Evolutionary conservation across 2,113 vertebrate genomes (phyloP), one percentile per base, ranked within the genome.

Genomic region (Edolisoma coerulescens): DNA sequence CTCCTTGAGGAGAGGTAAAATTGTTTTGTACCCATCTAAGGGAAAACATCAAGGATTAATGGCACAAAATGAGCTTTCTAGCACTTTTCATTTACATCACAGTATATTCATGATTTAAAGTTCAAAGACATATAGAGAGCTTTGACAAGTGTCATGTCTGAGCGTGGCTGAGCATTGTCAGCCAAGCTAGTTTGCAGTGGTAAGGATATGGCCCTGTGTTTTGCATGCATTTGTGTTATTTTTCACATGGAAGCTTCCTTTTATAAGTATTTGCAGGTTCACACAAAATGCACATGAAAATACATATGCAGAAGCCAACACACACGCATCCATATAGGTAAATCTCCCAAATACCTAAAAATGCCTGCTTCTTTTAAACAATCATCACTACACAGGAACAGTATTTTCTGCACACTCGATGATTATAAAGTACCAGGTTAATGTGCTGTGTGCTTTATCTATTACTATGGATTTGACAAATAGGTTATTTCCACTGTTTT

Each of bases 111-210:
- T 3, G 5, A 84, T 82, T 88, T 84, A 94, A 95, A 92, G 84
- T 81, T 94, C 85, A 93, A 65, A 75, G 83, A 27, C 18, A 5
- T 26, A 87, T 11, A 45, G 71, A 69, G 30, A 63, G 47, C 68
- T 67, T 47, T 96, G 93, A 96, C 90, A 95, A 95, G 67, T 93
- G 88, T 95, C 86, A 90, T 26, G 61, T 56, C 37, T 67, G 73
- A 89, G 57, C 0, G 4, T 45, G 88, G 85, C 86, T 84, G 42
- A 3, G 16, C 49, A 32, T 10, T 84, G 65, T 90, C 80, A 96
- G 86, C 83, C 69, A 71, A 68, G n/a, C 11, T 22, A 53, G 71
- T 64, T 56, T 81, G 65, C 56, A 84, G 41, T 1, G 1, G 47
- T 86, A 47, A 90, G 71, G 79, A 93, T 90, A 69, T 23, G 37